These are phyloP conservation scores for Tragelaphus scriptus DNA, from an alignment of 2,113 vertebrate species.

Conservation along the genomic window DNA sequence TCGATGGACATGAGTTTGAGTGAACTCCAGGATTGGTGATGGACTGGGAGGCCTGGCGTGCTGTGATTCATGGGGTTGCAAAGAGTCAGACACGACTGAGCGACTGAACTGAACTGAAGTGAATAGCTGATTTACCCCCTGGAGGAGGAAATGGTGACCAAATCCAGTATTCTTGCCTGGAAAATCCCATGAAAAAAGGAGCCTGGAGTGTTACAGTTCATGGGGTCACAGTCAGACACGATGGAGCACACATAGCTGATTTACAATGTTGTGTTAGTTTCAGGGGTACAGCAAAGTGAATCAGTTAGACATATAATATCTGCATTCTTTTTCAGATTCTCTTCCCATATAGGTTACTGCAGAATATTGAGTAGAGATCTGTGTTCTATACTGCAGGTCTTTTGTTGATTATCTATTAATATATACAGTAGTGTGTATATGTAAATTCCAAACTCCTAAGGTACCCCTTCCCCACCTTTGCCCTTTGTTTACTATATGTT, in stretches of 20 bases:
- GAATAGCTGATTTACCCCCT: neutral
- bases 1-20: too few species aligned
- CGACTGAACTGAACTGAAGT: neutral
- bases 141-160: neutral
- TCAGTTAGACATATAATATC: neutral
- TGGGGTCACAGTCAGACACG: rapidly evolving
- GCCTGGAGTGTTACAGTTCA: neutral
- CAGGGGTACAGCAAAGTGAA: neutral
- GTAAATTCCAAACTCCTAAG: neutral
- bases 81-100: too few species aligned
- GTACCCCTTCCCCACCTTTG: neutral
- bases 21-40: too few species aligned
- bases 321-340: neutral
- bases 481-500: neutral
- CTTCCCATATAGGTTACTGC: neutral
- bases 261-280: neutral
- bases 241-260: neutral
- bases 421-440: neutral
- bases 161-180: neutral
- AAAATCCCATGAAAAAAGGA: neutral
- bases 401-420: neutral
- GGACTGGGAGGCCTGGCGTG: too few species aligned
- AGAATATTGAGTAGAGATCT: neutral
- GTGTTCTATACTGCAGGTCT: neutral
- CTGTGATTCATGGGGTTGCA: too few species aligned